Conservation (phyloP, 2,888 invertebrate species). For the Trissolcus brochymenae region DNA sequence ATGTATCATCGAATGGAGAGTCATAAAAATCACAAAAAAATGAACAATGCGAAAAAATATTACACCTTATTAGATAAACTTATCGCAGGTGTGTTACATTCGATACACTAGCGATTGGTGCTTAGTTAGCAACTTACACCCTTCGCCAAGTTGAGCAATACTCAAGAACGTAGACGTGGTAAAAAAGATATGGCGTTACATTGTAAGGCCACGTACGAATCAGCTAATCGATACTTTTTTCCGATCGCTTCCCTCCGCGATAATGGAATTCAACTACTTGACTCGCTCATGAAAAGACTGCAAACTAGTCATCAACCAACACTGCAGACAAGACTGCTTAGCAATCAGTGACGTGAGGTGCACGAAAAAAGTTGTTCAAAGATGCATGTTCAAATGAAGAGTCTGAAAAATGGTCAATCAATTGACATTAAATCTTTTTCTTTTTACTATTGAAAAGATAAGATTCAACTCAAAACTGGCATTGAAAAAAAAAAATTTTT, state of each 20-base stretch:
- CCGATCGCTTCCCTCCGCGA: conserved; percentile 27
- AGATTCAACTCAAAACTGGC: too few species aligned
- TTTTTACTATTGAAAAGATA: too few species aligned
- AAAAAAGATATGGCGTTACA: conserved; percentile 67
- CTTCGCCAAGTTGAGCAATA: conserved; percentile 60
- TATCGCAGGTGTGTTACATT: conserved; percentile 43
- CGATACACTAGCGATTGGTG: conserved; percentile 52
- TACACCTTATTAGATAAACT: conserved; percentile 30
- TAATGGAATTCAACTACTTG: conserved; percentile 54
- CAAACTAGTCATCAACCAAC: conserved; percentile 25
- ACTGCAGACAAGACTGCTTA: too few species aligned
- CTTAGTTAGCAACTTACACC: conserved; percentile 68
- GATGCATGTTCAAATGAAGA: too few species aligned
- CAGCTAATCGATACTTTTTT: conserved; percentile 54
- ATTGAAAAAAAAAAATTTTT: too few species aligned
- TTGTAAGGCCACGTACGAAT: conserved; percentile 71
- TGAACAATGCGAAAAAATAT: conserved; percentile 1
- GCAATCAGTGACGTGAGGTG: background rate
- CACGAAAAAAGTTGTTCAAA: background rate
- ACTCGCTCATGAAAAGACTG: conserved; percentile 50
- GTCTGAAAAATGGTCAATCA: too few species aligned
- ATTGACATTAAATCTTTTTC: too few species aligned
- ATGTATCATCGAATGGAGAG: too few species aligned
- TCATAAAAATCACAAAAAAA: too few species aligned
- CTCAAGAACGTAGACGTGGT: conserved; percentile 59